Evolutionary conservation across 2,797 vertebrate species (phyloP), one percentile per base, ranked within the genome.

Genomic region (Thaleichthys pacificus): DNA sequence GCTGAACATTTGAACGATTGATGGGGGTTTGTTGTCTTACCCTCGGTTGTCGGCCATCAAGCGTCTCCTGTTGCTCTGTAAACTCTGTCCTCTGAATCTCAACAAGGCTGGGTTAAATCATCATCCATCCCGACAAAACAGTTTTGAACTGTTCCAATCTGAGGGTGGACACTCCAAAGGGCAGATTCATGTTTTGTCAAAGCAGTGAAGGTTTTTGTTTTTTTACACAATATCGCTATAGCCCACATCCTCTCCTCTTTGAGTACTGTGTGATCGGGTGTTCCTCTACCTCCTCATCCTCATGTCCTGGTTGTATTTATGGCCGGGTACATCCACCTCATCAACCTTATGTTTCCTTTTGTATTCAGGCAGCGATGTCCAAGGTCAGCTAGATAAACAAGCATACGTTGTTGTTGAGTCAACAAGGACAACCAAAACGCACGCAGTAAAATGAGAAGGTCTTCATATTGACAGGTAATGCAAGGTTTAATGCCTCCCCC

Each of bases 321-420:
- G 22, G 15, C 14, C 22, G 15, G 42, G 42, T 66, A 49, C 47
- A 66, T 28, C 14, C 65, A 66, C 14, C 42, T 26, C 65, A 49
- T 47, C 15, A 17, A 4, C 51, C 51, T 49, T 51, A 15, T 66
- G 21, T 62, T 57, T 70, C 63, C 75, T 66, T 66, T 68, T 61
- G 67, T 70, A 73, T 70, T 75, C 68, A 60, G 47, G 14, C 26
- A 24, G 15, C 2, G 38, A 30, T 54, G n/a, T n/a, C 67, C 54
- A 68, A 57, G 30, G 67, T 58, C 67, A 68, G 51, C n/a, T 22
- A 35, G n/a, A 32, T 56, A 32, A 21, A 56, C 64, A 66, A 66
- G 49, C 8, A 8, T 11, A 7, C 12, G 9, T 21, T 17, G 51
- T 35, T 24, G 12, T 54, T 68, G 67, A n/a, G 9, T 35, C 57